Evolutionary conservation across 2,888 invertebrate genomes (phyloP), one percentile per base, ranked within the genome.

Genomic region (Sturmia bella): DNA sequence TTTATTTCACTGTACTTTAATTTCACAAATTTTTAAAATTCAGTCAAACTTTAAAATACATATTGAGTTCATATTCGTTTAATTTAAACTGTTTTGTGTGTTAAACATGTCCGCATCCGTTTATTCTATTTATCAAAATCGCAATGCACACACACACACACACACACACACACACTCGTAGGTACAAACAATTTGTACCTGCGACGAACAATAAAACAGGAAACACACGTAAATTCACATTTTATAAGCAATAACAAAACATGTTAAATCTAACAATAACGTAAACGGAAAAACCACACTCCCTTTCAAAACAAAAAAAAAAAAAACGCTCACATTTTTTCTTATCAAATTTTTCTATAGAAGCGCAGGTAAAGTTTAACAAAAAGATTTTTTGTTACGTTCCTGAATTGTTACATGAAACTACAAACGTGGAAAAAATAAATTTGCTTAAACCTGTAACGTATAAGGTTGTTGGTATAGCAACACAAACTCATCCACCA

Each of bases 211-310:
- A 78, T 82, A 78, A 82, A 81, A 82, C 45, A 74, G 74, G 69
- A 82, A 77, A 57, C 70, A 74, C 82, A 82, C 82, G 77, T 82
- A 82, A 82, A 74, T 77, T 73, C 63, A 54, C 56, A 64, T 72
- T 80, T 78, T 77, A 78, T 54, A 70, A 78, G 24, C 64, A 70
- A 78, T 74, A 82, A 74, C 64, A 48, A 81, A 82, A 82, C 77
- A 82, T 70, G 77, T 78, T 64, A 78, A 69, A 74, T 68, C 80
- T 72, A 80, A 80, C 80, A 76, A 43, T 56, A 79, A 59, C 37
- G 39, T 48, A 66, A 66, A 74, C 37, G 39, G 15, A 15, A 68
- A 41, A 61, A 45, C 43, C 54, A 19, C 39, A 50, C 3, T 9
- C 15, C 27, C 48, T 19, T 0, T n/a, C n/a, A n/a, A n/a, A n/a